A percentile compares a stretch with the other conserved stretches of the same genome.
Conservation (phyloP, 2,888 invertebrate species). For the Mythimna ferrago region DNA sequence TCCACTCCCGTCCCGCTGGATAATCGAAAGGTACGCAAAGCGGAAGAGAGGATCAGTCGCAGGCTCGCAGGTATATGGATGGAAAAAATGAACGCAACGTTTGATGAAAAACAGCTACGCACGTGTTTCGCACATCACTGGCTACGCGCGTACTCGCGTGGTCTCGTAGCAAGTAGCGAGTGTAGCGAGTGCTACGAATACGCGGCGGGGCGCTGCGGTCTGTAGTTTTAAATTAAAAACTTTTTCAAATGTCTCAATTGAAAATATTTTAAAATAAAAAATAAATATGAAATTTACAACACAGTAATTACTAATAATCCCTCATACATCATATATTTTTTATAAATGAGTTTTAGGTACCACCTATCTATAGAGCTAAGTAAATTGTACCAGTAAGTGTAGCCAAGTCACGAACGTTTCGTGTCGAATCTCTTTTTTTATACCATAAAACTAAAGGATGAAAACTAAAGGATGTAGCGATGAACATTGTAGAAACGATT, state of each 20-base stretch:
- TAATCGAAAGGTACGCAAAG: slow-evolving; percentile 71
- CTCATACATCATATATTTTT: background rate
- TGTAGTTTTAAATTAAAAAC: slow-evolving; percentile 56
- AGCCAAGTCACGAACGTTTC: too few species aligned
- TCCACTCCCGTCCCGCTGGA: slow-evolving; percentile 69
- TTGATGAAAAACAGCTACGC: slow-evolving; percentile 74
- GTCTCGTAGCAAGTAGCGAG: slow-evolving; percentile 49
- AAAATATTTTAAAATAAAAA: slow-evolving; percentile 24
- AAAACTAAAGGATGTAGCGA: too few species aligned
- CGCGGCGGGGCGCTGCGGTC: slow-evolving; percentile 37
- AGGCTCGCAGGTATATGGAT: slow-evolving; percentile 53
- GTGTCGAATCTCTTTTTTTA: too few species aligned
- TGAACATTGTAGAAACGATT: too few species aligned
- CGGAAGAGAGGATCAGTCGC: slow-evolving; percentile 72
- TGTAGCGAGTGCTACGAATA: slow-evolving; percentile 39
- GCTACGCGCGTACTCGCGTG: slow-evolving; percentile 58
- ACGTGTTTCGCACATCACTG: slow-evolving; percentile 70
- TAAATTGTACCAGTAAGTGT: too few species aligned
- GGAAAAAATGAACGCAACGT: slow-evolving; percentile 70
- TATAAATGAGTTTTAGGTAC: background rate
- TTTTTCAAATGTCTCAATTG: slow-evolving; percentile 33
- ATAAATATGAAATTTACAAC: background rate
- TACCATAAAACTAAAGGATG: too few species aligned
- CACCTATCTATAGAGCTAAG: too few species aligned
- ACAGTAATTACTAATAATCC: background rate